Conservation (phyloP, 2,888 invertebrate genomes). For the Syrphus vitripennis region DNA sequence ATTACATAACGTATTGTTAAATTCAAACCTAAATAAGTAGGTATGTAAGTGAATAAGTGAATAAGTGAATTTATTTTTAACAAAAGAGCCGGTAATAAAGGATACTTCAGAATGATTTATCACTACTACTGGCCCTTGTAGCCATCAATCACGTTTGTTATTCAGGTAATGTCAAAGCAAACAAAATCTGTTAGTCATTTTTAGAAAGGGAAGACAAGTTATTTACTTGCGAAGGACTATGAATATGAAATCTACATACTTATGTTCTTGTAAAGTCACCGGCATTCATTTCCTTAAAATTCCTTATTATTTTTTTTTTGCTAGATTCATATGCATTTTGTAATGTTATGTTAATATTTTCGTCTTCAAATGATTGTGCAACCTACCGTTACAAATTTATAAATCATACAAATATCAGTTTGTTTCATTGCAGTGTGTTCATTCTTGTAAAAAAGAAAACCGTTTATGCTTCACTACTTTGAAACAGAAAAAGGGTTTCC, state of each 20-base stretch:
- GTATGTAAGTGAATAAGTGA: neutral
- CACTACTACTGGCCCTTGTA: neutral
- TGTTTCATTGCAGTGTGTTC: neutral
- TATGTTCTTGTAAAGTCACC: too few relatives aligned
- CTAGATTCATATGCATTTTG: neutral
- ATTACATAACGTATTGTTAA: neutral
- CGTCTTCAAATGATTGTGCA: conserved; percentile 1
- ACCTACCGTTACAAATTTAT: conserved; percentile 26
- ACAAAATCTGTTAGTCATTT: conserved; percentile 22
- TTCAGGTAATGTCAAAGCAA: conserved; percentile 57
- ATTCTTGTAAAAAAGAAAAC: conserved; percentile 11
- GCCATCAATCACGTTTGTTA: conserved; percentile 58
- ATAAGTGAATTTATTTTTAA: neutral
- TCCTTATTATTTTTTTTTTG: neutral
- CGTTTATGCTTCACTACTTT: conserved; percentile 34
- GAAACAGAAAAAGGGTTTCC: conserved; percentile 54
- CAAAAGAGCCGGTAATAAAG: conserved; percentile 19
- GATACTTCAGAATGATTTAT: conserved; percentile 59
- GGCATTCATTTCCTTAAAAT: neutral
- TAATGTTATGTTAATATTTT: neutral
- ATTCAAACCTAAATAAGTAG: neutral
- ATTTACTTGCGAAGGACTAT: neutral
- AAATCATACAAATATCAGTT: neutral
- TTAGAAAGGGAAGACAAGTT: conserved; percentile 14
- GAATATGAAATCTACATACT: too few relatives aligned